Percentiles rank a stretch among this genome's conserved stretches.
Evolutionary conservation across 2,113 vertebrate species (phyloP).

Genomic region (Labeo catla): DNA sequence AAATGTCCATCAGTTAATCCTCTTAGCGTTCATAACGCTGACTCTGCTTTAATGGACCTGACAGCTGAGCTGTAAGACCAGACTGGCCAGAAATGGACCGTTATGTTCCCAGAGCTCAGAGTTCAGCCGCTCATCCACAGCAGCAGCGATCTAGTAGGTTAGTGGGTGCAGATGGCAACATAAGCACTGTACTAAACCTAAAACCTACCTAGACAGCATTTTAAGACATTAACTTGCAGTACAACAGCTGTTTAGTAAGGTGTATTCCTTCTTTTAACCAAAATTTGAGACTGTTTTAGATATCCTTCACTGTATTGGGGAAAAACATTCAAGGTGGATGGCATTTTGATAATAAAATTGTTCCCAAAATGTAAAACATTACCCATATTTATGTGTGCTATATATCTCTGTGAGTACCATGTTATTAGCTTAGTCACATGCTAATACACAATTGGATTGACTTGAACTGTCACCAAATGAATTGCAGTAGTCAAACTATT

Average conservation of each 20-base stretch:
- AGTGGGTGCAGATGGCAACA: neutral
- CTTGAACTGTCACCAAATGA: too few species aligned
- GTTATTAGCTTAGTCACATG: too few species aligned
- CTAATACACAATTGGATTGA: too few species aligned
- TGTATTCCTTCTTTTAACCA: neutral
- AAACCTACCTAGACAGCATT: neutral
- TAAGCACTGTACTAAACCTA: neutral
- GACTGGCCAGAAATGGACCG: conserved; percentile 35
- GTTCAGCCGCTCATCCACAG: neutral
- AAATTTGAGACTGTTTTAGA: neutral
- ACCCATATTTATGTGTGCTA: too few species aligned
- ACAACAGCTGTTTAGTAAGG: neutral
- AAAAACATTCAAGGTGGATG: too few species aligned
- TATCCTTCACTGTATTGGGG: neutral
- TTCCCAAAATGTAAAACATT: too few species aligned
- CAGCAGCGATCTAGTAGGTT: neutral
- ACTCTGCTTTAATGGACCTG: conserved; percentile 79
- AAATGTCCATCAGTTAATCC: conserved; percentile 81
- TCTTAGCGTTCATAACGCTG: conserved; percentile 79
- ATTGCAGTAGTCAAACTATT: too few species aligned
- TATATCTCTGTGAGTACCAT: too few species aligned
- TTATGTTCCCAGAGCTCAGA: neutral
- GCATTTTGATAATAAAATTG: too few species aligned
- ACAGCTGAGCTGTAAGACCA: conserved; percentile 68
- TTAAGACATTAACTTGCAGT: neutral